These are phyloP conservation scores for Dysmachus trigonus DNA, from an alignment of 2,888 invertebrate species.

Conservation along the genomic window DNA sequence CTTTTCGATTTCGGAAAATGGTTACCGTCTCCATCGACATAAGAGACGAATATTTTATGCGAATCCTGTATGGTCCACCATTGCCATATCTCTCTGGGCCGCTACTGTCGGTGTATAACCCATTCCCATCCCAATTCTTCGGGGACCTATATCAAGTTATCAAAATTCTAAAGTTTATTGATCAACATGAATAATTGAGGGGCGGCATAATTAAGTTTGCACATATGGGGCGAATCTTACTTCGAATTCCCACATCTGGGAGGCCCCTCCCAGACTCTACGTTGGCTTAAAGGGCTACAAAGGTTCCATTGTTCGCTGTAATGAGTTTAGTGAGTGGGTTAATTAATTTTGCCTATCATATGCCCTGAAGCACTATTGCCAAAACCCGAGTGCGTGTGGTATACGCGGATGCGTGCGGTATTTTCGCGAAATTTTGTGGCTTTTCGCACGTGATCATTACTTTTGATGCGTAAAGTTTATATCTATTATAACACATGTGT, in stretches of 20 bases:
- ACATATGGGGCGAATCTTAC: constrained; percentile 26
- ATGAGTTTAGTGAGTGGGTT: constrained; percentile 27
- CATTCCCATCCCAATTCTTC: neutral
- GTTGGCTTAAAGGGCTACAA: neutral
- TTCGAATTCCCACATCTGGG: neutral
- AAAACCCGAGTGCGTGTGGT: neutral
- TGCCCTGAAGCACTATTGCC: neutral
- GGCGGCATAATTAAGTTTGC: constrained; percentile 23
- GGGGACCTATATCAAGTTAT: constrained; percentile 34
- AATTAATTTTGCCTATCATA: constrained; percentile 30
- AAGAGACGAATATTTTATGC: constrained; percentile 18
- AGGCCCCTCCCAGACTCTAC: neutral
- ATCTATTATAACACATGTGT: too few species aligned
- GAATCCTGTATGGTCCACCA: neutral
- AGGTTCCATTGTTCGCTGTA: constrained; percentile 12
- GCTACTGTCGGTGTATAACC: neutral
- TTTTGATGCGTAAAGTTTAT: neutral
- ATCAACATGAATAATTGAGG: constrained; percentile 35
- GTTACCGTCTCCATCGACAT: neutral
- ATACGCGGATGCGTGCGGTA: neutral
- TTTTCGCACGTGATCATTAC: neutral
- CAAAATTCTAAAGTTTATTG: constrained; percentile 39
- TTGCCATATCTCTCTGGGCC: neutral
- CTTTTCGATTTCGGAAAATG: neutral
- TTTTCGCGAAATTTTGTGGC: neutral